Conservation (phyloP, 30 jellyfish, hydroid and myxozoan species). For the Haliclystus octoradiatus region DNA sequence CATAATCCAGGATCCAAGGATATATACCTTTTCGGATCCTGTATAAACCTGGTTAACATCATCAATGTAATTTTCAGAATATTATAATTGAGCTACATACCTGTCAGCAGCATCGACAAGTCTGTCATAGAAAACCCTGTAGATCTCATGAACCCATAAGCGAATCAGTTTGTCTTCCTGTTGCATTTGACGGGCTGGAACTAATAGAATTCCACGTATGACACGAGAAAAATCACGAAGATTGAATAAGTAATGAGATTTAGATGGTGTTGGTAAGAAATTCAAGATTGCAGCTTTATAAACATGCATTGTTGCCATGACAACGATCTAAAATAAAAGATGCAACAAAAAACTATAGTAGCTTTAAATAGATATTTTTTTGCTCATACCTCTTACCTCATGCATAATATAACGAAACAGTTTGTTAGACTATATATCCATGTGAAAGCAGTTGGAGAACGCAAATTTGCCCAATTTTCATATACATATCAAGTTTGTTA, state of each 20-base stretch:
- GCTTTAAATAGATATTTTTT: too few species aligned
- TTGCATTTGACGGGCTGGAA: conserved; percentile 48
- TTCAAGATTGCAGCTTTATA: conserved; percentile 78
- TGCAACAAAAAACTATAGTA: neutral
- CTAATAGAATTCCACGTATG: conserved; percentile 86
- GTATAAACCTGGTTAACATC: too few species aligned
- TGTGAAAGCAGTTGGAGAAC: too few species aligned
- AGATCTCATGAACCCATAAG: conserved; percentile 93
- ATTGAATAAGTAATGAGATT: conserved; percentile 91
- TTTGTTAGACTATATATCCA: too few species aligned
- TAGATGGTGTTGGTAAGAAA: conserved; percentile 95
- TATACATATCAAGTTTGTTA: too few species aligned
- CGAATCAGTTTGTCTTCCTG: conserved; percentile 90
- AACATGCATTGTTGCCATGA: conserved; percentile 97
- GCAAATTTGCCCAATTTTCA: too few species aligned
- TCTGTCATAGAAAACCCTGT: conserved; percentile 93
- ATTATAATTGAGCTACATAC: too few species aligned
- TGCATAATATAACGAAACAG: too few species aligned
- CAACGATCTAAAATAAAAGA: conserved; percentile 56
- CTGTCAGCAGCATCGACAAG: conserved; percentile 83
- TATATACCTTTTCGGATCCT: too few species aligned
- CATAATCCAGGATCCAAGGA: too few species aligned
- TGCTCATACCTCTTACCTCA: too few species aligned
- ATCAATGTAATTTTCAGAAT: too few species aligned
- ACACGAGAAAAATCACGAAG: conserved; percentile 95